Conservation (phyloP, 1,140 invertebrate species). For the Drosophila pandora region DNA sequence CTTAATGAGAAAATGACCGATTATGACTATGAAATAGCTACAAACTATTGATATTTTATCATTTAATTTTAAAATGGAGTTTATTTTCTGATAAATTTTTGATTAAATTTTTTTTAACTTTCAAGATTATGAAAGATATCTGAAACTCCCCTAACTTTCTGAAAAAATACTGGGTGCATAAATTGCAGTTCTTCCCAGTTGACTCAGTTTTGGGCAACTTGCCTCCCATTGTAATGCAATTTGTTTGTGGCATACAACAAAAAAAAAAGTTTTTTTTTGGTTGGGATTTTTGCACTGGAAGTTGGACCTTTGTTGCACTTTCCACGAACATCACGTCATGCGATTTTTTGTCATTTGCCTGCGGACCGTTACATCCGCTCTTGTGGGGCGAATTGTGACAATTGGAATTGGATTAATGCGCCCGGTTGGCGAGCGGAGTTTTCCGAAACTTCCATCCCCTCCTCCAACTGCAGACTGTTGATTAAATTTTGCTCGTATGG, state of each 20-base stretch:
- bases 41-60: no score
- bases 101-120: no score
- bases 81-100: no score
- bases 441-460: constrained; percentile 4
- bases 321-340: constrained; percentile 54
- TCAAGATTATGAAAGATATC: background rate
- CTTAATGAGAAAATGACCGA: no score
- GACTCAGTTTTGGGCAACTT: constrained; percentile 31
- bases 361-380: constrained; percentile 79
- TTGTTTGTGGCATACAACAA: constrained; percentile 21
- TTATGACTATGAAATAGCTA: no score
- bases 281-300: constrained; percentile 1
- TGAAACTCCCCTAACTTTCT: background rate
- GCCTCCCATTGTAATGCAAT: constrained; percentile 52
- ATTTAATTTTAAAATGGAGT: no score
- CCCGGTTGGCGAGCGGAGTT: constrained; percentile 40
- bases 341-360: constrained; percentile 78
- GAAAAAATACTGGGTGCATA: constrained; percentile 3
- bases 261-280: background rate
- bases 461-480: constrained; percentile 15
- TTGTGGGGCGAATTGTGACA: constrained; percentile 22
- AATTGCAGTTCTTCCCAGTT: constrained; percentile 1
- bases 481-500: constrained; percentile 70
- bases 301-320: constrained; percentile 56
- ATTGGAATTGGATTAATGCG: constrained; percentile 76